phyloP scores from a whole-genome alignment of 2,113 vertebrate species.

The Gorsachius goisagi region DNA sequence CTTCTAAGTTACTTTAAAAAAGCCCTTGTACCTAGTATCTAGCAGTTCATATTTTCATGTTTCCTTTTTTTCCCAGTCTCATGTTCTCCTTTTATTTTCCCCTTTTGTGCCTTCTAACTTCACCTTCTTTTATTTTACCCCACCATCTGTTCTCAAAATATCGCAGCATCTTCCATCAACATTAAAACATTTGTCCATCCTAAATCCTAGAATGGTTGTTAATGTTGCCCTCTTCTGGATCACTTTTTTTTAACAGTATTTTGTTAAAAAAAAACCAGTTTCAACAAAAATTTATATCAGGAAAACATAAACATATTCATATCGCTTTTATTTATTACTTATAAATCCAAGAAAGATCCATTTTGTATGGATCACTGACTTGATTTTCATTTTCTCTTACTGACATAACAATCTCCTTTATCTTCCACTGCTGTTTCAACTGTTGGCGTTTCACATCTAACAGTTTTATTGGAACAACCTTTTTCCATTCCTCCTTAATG shows the following conservation, averaged over 20 bases:
- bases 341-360: background rate
- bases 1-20: background rate
- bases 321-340: background rate
- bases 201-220: background rate
- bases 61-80: fast-evolving
- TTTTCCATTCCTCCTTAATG: background rate
- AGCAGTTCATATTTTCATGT: background rate
- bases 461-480: background rate
- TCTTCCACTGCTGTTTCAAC: background rate
- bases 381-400: background rate
- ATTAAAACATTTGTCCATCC: background rate
- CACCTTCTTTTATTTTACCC: background rate
- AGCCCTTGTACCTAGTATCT: background rate
- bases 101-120: background rate
- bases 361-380: background rate
- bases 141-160: background rate
- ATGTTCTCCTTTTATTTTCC: background rate
- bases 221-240: conserved; percentile 45
- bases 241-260: background rate
- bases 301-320: background rate
- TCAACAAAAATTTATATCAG: background rate
- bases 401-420: background rate
- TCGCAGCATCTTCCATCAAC: background rate
- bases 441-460: background rate
- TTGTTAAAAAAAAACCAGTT: background rate